Base-by-base conservation (phyloP, 2,797 vertebrate genomes). In the Schizopygopsis pylzovi region DNA sequence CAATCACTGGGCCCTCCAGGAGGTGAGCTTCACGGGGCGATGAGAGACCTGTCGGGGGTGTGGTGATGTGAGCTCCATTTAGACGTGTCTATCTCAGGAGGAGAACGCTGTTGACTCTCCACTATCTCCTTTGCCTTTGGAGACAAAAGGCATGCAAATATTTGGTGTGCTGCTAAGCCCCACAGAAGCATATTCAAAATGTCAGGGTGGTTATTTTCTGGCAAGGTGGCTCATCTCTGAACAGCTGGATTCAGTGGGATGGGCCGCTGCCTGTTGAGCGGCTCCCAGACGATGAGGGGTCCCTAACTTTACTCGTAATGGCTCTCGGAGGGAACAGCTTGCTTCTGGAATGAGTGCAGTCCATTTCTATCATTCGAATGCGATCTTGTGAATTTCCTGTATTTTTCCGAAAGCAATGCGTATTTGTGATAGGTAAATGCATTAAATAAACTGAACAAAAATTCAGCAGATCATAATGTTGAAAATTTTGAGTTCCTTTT, bases 71-170 rank as follows among this genome's bases (percentile, higher is more conserved):
- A 94, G 92, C 92, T 91, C 93, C 91, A 92, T 93, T 95, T 93
- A 94, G 91, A 94, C 91, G 90, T 88, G 91, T 89, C 89, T 93
- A 93, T 93, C 90, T 90, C 91, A 92, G 89, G 87, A 92, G 91
- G 92, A 91, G 85, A 90, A 93, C 93, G 91, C 90, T 90, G 92
- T 92, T 94, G 83, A 90, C 86, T 65, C 81, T 88, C 89, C 81
- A 85, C 68, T 84, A 82, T 72, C 72, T 75, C 83, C 73, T 28
- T 86, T 65, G 92, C 92, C 92, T 92, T 92, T 89, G 87, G 92
- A 93, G 85, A 94, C 91, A 93, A 94, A 94, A 93, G 88, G 67
- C 91, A 95, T 95, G 93, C 94, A 95, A 95, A 96, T 95, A 91
- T 93, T 93, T 88, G 85, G 67, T 45, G 39, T 78, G 90, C 86